A percentile compares a stretch with the other conserved stretches of the same genome.
Conservation (phyloP, 2,113 vertebrate species). For the Lasiurus borealis region DNA sequence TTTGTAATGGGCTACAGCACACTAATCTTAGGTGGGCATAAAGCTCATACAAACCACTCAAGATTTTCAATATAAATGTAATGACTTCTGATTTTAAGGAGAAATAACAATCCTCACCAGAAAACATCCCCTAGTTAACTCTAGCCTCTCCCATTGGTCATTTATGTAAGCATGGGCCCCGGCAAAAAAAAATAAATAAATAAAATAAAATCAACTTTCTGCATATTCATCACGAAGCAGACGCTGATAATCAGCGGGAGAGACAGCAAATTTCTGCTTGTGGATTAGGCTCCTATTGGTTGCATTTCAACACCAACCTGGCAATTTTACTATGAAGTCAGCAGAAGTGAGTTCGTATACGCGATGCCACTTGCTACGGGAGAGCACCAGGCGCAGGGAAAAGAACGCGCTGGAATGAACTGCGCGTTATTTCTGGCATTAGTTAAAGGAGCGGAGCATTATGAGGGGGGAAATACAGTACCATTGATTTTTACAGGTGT, state of each 20-base stretch:
- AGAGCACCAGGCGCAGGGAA: conserved; percentile 78
- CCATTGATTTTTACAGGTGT: conserved; percentile 90
- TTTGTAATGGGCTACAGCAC: conserved; percentile 76
- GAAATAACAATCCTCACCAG: conserved; percentile 73
- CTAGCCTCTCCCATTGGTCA: conserved; percentile 28
- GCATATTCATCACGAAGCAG: conserved; percentile 76
- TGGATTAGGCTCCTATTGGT: conserved; percentile 68
- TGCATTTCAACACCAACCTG: conserved; percentile 71
- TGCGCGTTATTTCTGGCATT: conserved; percentile 86
- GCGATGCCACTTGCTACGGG: conserved; percentile 73
- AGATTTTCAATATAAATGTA: conserved; percentile 81
- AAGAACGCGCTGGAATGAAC: conserved; percentile 81
- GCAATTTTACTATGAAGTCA: conserved; percentile 77
- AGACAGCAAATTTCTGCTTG: conserved; percentile 73
- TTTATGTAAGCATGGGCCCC: conserved; percentile 17
- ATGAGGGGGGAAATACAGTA: conserved; percentile 84
- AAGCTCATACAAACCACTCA: conserved; percentile 74
- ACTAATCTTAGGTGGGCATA: conserved; percentile 75
- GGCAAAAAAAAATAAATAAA: background rate
- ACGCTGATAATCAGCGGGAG: conserved; percentile 60
- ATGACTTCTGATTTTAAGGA: conserved; percentile 80
- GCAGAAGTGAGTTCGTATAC: conserved; percentile 77
- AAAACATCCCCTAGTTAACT: conserved; percentile 65
- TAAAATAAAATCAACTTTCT: conserved; percentile 74
- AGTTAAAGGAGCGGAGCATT: conserved; percentile 87